Conservation (phyloP, 2,113 vertebrate species). For the Ia io region DNA sequence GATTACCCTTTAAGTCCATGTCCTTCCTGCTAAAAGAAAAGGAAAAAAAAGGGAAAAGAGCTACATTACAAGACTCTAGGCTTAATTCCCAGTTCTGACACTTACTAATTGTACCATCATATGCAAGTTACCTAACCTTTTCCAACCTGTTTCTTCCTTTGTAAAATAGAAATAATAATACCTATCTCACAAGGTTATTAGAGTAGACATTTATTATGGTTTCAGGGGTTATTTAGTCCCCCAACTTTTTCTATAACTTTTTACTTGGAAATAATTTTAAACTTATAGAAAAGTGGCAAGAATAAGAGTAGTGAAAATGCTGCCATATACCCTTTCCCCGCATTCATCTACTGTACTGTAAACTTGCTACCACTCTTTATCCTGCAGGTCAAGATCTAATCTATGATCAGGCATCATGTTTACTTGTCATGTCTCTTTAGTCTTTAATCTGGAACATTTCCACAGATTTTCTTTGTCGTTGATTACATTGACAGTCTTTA, state of each 20-base stretch:
- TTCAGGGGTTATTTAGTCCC: not conserved
- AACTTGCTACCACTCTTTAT: not conserved
- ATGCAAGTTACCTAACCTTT: not conserved
- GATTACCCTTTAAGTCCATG: not conserved
- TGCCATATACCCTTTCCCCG: not conserved
- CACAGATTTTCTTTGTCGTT: not conserved
- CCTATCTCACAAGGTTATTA: not conserved
- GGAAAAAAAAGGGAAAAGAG: not conserved
- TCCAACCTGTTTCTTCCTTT: not conserved
- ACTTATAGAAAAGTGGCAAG: not conserved
- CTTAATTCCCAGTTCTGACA: not conserved
- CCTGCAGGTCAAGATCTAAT: not conserved
- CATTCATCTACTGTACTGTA: not conserved
- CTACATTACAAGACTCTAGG: not conserved
- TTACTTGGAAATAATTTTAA: not conserved
- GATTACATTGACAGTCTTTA: not conserved
- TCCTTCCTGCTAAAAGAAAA: not conserved
- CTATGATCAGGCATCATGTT: not conserved
- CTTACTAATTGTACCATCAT: not conserved
- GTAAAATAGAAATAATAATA: conserved; percentile 12
- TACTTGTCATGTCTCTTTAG: not conserved
- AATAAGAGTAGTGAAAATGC: not conserved
- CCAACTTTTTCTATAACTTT: not conserved
- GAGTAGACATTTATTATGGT: not conserved
- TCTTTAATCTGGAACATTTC: not conserved